Conservation (phyloP, 92 coral and sea anemone genomes). For the Porites divaricata region DNA sequence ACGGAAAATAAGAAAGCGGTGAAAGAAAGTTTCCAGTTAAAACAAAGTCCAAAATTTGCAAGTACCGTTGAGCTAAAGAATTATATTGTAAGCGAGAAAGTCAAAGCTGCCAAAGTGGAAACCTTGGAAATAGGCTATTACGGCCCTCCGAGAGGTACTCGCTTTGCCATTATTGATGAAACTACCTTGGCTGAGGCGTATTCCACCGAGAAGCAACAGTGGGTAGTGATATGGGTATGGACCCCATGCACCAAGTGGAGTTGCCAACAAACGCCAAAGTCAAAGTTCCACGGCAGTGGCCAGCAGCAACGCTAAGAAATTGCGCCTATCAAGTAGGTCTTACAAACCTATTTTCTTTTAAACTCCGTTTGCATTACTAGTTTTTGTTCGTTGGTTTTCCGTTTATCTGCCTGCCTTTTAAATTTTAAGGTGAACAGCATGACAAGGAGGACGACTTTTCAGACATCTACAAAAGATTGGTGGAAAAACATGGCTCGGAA, state of each 20-base stretch:
- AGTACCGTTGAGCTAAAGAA: no score
- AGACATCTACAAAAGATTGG: not conserved
- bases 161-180: not conserved
- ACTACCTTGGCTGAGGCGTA: not conserved
- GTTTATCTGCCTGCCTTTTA: not conserved
- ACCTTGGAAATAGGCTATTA: not conserved
- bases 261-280: not conserved
- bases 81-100: not conserved
- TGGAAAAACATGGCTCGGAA: not conserved
- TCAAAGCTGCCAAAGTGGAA: not conserved
- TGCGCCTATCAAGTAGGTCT: slow-evolving; percentile 10
- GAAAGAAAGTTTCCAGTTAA: no score
- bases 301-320: not conserved
- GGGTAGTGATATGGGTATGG: slow-evolving; percentile 2
- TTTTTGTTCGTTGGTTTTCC: not conserved
- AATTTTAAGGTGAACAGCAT: not conserved
- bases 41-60: no score
- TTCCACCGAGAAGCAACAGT: not conserved
- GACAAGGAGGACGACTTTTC: not conserved
- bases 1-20: no score
- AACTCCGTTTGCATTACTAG: not conserved
- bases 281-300: not conserved
- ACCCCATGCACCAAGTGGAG: not conserved
- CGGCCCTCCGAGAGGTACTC: not conserved
- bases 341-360: not conserved